Conservation (phyloP, 2,113 vertebrate genomes). For the Perca schrenkii region DNA sequence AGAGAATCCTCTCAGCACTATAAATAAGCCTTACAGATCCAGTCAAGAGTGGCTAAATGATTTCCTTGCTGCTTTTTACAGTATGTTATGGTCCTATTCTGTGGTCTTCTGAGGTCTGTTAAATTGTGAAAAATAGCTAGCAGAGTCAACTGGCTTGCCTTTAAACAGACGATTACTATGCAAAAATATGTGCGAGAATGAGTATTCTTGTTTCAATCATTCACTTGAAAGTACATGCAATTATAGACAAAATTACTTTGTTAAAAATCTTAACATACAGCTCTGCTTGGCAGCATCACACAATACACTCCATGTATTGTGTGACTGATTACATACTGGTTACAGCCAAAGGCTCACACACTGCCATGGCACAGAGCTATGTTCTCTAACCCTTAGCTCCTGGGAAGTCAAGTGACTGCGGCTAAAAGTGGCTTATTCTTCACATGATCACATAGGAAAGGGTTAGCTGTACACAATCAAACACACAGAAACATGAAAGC, state of each 20-base stretch:
- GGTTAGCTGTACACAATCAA: not conserved
- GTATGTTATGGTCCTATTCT: not conserved
- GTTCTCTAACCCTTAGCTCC: not conserved
- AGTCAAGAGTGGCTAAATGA: not conserved
- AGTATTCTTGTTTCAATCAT: not conserved
- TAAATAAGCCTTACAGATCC: not conserved
- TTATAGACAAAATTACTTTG: not conserved
- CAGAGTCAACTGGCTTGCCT: not conserved
- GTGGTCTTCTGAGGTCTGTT: not conserved
- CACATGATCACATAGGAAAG: constrained; percentile 47
- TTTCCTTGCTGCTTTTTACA: constrained; percentile 1
- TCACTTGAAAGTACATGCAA: not conserved
- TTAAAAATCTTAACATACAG: not conserved
- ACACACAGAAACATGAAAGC: constrained; percentile 11
- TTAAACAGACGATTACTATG: not conserved
- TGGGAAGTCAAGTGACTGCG: constrained; percentile 55
- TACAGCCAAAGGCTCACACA: not conserved
- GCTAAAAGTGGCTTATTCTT: constrained; percentile 37
- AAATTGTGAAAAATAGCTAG: not conserved
- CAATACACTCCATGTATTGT: not conserved
- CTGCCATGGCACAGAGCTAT: constrained; percentile 2
- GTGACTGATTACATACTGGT: not conserved
- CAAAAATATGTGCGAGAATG: not conserved
- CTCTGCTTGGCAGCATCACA: not conserved
- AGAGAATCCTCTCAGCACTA: not conserved